Base-by-base conservation (phyloP, 2,113 vertebrate genomes). In the Bufo bufo region DNA sequence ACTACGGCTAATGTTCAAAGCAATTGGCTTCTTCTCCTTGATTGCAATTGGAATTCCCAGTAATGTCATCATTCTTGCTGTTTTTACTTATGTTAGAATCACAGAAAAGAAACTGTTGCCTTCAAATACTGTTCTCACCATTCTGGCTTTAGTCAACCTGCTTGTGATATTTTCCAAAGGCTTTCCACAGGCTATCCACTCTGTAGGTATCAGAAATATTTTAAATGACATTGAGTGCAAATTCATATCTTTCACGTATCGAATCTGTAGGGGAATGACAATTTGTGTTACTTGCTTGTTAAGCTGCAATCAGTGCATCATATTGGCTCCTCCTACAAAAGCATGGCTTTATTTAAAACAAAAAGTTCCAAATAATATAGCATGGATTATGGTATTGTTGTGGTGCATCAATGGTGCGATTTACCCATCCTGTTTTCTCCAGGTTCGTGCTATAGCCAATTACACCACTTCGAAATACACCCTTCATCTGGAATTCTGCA, bases 141-240 rank as follows among this genome's bases (percentile, higher is more conserved):
- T 86, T 59, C 20, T 90, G 17, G 90, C 87, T 16, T 63, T 79
- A 54, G 87, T 90, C 4, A 90, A 90, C 23, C 65, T 90, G 4
- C 17, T 86, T 5, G 90, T 90, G 4, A 88, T 89, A 11, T 72
- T 90, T 58, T 85, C 81, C 14, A 83, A 86, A 54, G 84, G 87
- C 7, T 54, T 90, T 33, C 90, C 90, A 1, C 87, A 90, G 77
- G 74, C 90, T 20, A 83, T 88, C 20, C 66, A 85, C n/a, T 81
- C 90, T 11, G 74, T 90, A 10, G 89, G 86, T 54, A 50, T 88
- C 23, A 61, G 87, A 45, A 80, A 90, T 9, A 74, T 90, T 33
- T 89, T 90, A 43, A 85, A 89, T 78, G 90, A 90, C 59, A 54
- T 58, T 45, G 90, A 88, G 13, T 90, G 90, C 33, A 90, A 90